A percentile compares a stretch with the other conserved stretches of the same genome.
phyloP scores from a whole-genome alignment of 2,888 invertebrate genomes.

The Apoda limacodes region DNA sequence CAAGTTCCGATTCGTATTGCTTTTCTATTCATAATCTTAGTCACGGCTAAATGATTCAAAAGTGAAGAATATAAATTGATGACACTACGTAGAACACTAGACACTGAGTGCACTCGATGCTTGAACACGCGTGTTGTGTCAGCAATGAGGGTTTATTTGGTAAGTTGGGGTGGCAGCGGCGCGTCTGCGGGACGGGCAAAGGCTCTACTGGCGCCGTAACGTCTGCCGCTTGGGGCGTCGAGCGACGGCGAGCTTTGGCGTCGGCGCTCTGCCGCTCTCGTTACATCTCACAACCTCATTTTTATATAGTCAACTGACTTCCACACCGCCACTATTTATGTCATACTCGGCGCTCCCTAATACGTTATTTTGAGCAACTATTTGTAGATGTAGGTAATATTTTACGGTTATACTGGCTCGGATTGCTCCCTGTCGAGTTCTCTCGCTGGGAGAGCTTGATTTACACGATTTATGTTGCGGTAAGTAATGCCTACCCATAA shows the following conservation, averaged over 20 bases:
- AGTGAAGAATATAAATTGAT: too few species aligned
- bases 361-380: conserved; percentile 50
- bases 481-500: too few species aligned
- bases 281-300: conserved; percentile 59
- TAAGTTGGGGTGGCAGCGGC: conserved; percentile 11
- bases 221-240: conserved; percentile 46
- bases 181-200: conserved; percentile 30
- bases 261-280: conserved; percentile 51
- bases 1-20: too few species aligned
- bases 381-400: neutral
- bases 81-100: too few species aligned
- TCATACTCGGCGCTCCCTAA: conserved; percentile 61
- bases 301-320: conserved; percentile 69
- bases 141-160: conserved; percentile 10
- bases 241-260: conserved; percentile 46
- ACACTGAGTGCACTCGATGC: too few species aligned
- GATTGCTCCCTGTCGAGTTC: conserved; percentile 40
- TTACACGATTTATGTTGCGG: conserved; percentile 36
- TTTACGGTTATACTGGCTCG: conserved; percentile 21
- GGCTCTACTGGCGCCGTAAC: conserved; percentile 53
- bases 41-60: too few species aligned
- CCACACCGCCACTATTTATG: conserved; percentile 65
- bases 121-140: conserved; percentile 15
- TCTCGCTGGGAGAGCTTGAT: conserved; percentile 32
- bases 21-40: too few species aligned